Base-by-base conservation (phyloP, 2,888 invertebrate genomes). In the Dolichomitus sp. region DNA sequence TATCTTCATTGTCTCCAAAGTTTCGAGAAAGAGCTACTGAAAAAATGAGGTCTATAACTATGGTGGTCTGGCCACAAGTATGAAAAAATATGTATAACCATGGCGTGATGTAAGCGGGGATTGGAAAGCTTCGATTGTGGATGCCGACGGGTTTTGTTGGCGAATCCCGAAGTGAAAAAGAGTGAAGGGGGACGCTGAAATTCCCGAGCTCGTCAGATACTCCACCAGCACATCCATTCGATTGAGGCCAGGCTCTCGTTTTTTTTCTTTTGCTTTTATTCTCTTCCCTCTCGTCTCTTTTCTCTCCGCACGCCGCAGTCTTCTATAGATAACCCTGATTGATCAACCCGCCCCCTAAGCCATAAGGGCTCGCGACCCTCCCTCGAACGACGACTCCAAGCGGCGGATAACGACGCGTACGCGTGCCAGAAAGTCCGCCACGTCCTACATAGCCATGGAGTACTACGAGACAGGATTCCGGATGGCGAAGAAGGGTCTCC, bases 321-420 rank as follows among this genome's bases (percentile, higher is more conserved):
- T 73, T 83, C 68, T 74, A 83, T 74, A 52, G 80, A 77, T 69
- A 70, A 61, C 69, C 50, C 85, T 88, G 91, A 92, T 90, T 91
- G 91, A 91, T 92, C 91, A 89, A 86, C 87, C 88, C 85, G 79
- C 81, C 80, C 79, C 81, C 65, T 70, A 48, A 65, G 69, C 80
- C 42, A 61, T 70, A 77, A 83, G 80, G 80, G 80, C 73, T 77
- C 63, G 66, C 75, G 68, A 50, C 68, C 73, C 68, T 40, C 52
- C 76, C 12, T 48, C 54, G 5, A n/a, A 19, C 54, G 48, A 63
- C 66, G 61, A 73, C 61, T 74, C 66, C 81, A 63, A 33, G 73
- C 83, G 87, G 82, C 83, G 89, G 87, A 90, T 90, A 92, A 92
- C 90, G 90, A 91, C 88, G 85, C 84, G 85, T 85, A 88, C 92